These are phyloP conservation scores for Pinna nobilis DNA, from an alignment of 1,140 invertebrate species.

Conservation along the genomic window DNA sequence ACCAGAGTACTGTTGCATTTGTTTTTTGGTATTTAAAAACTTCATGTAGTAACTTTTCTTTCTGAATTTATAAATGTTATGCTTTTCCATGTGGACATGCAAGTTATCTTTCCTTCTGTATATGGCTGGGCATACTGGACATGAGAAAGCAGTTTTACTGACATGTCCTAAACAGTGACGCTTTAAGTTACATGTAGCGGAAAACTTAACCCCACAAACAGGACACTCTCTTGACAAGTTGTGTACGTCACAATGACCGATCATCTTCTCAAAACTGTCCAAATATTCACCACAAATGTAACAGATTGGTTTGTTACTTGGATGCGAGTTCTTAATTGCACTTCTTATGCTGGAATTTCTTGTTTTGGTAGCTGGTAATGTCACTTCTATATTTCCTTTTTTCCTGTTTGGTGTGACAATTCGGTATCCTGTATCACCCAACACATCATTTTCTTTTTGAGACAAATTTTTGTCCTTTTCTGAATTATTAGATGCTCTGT, in stretches of 20 bases:
- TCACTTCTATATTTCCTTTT: too few relatives aligned
- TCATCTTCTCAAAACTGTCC: too few relatives aligned
- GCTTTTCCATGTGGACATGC: neutral
- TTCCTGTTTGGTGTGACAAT: too few relatives aligned
- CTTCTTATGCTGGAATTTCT: too few relatives aligned
- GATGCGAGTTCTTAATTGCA: too few relatives aligned
- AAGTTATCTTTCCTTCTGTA: conserved; percentile 14
- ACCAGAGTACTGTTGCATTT: neutral
- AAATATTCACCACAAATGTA: too few relatives aligned
- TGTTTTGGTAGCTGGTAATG: too few relatives aligned
- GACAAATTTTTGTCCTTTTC: too few relatives aligned
- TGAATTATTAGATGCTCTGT: too few relatives aligned
- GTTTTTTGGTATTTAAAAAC: neutral
- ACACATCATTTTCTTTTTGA: too few relatives aligned
- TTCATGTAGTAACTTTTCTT: neutral
- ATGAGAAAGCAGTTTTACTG: neutral
- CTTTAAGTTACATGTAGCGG: conserved; percentile 7
- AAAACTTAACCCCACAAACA: conserved; percentile 11
- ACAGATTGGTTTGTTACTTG: too few relatives aligned
- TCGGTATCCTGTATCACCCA: too few relatives aligned
- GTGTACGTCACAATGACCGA: conserved; percentile 11
- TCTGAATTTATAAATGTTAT: neutral
- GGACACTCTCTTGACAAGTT: conserved; percentile 1
- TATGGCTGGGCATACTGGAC: conserved; percentile 1
- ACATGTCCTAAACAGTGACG: conserved; percentile 11